Evolutionary conservation across 2,888 invertebrate species (phyloP), one percentile per base, ranked within the genome.

Genomic region (Melitaea athalia): DNA sequence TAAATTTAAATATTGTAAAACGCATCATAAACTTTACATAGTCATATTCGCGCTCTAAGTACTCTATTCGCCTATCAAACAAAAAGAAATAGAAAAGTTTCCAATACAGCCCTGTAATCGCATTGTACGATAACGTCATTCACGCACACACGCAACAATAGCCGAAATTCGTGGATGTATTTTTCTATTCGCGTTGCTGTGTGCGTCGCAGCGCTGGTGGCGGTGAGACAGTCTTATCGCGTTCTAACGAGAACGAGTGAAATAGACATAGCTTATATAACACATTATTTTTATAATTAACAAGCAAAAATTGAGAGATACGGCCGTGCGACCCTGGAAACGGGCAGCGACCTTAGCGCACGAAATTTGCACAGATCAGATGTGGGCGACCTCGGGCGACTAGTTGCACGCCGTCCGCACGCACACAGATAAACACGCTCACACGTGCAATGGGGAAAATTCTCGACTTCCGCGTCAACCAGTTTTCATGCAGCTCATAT

Each of bases 201-300:
- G 92, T 91, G 92, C 84, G 85, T 76, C 81, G 81, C 82, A 81
- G 80, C 84, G 83, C 79, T 76, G 80, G 78, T 79, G 80, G 78
- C 78, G 76, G 74, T 70, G 88, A 80, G 85, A 89, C 77, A 72
- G 80, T 62, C 52, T 69, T 82, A 87, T 73, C 15, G 53, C 67
- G 17, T 47, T 1, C 10, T 0, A 10, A 8, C 38, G 62, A 12
- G 87, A 67, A 79, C 63, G 81, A 91, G 76, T 70, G 82, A 76
- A 90, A 88, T 17, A 66, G 10, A 55, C 50, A 74, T 75, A 82
- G 74, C 83, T 92, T 92, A 92, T 91, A 92, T 92, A 92, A 92
- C 91, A 89, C 91, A 92, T 92, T 92, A 92, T 92, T 92, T 92
- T 92, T 92, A 92, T 92, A 92, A 92, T 92, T 92, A 92, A 92